Percentiles rank a stretch among this genome's conserved stretches.
Conservation (phyloP, 2,113 vertebrate genomes). For the Poeciliopsis occidentalis region DNA sequence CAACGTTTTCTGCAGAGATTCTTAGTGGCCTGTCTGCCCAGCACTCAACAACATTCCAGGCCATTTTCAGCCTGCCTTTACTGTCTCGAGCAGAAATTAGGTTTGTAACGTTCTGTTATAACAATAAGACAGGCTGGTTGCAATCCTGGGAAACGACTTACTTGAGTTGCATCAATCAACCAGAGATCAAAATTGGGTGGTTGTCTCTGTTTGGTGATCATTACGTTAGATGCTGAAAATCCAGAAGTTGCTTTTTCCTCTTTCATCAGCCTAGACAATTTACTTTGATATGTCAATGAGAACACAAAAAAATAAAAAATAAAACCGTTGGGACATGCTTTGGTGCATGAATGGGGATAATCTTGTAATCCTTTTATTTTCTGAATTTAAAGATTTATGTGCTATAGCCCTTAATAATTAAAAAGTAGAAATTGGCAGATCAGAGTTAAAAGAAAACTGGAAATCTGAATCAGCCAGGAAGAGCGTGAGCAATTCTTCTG, state of each 20-base stretch:
- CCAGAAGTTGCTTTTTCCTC: not conserved
- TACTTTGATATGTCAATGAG: not conserved
- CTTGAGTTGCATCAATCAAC: not conserved
- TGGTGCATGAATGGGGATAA: not conserved
- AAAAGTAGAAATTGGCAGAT: not conserved
- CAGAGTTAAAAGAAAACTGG: not conserved
- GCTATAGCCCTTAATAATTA: not conserved
- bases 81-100: constrained; percentile 4
- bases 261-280: not conserved
- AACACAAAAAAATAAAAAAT: not conserved
- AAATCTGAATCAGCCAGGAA: not conserved
- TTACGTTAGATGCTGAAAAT: not conserved
- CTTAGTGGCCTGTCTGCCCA: constrained; percentile 20
- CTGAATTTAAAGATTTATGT: not conserved
- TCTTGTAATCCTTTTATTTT: not conserved
- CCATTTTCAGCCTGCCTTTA: constrained; percentile 10
- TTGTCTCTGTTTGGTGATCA: not conserved
- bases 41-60: constrained; percentile 24
- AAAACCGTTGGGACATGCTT: not conserved
- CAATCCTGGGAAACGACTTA: not conserved
- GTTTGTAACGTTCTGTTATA: constrained; percentile 3
- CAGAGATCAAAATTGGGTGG: not conserved
- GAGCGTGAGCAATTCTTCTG: not conserved
- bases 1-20: constrained; percentile 25
- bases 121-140: constrained; percentile 17